phyloP scores from a whole-genome alignment of 2,113 vertebrate genomes.

The Chascanopsetta lugubris region DNA sequence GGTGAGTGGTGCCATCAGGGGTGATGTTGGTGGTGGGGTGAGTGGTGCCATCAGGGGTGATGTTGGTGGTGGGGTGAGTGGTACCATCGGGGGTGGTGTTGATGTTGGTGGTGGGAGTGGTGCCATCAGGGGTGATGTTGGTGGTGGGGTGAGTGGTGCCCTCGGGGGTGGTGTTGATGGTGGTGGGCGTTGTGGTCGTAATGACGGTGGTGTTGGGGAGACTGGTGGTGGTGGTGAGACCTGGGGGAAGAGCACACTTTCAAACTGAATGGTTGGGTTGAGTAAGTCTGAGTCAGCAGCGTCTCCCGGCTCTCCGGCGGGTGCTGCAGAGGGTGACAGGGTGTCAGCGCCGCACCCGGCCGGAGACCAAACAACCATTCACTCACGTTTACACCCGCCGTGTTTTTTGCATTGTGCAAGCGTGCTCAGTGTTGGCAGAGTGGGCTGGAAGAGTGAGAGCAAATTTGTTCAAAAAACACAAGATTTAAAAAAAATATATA shows the following conservation, averaged over 20 bases:
- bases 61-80: constrained; percentile 13
- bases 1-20: constrained; percentile 37
- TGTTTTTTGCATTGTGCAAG: too few species aligned
- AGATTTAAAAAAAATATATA: too few species aligned
- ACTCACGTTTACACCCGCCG: too few species aligned
- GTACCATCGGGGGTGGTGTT: constrained; percentile 57
- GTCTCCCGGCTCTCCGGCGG: too few species aligned
- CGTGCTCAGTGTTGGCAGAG: too few species aligned
- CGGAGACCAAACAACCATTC: too few species aligned
- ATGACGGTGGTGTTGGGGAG: constrained; percentile 60
- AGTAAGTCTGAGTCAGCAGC: too few species aligned
- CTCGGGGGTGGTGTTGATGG: constrained; percentile 19
- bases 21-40: constrained; percentile 19
- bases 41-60: constrained; percentile 1
- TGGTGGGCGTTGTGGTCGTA: neutral
- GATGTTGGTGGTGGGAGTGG: constrained; percentile 40
- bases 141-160: constrained; percentile 4
- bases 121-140: constrained; percentile 22
- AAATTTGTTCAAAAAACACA: too few species aligned
- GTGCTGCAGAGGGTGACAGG: too few species aligned
- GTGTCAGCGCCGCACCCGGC: too few species aligned
- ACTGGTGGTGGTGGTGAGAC: constrained; percentile 62
- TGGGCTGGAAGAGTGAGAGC: too few species aligned
- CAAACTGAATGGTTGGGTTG: too few species aligned
- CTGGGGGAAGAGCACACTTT: constrained; percentile 71